phyloP scores from a whole-genome alignment of 2,888 invertebrate species.

The Polia nebulosa region DNA sequence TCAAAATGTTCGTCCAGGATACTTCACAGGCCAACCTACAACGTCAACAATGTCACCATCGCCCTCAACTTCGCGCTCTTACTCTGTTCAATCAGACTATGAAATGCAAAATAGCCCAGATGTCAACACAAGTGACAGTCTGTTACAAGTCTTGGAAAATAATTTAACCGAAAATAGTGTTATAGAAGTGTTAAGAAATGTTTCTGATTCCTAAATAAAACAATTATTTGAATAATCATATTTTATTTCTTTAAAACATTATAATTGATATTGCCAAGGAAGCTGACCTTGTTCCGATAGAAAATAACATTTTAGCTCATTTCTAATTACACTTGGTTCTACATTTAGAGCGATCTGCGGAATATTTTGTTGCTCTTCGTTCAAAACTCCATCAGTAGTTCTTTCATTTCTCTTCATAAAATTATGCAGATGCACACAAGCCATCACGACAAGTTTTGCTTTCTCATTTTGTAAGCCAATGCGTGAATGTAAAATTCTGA shows the following conservation, averaged over 20 bases:
- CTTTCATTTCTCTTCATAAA: constrained; percentile 58
- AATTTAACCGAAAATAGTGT: constrained; percentile 56
- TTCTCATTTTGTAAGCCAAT: constrained; percentile 56
- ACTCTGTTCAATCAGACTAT: constrained; percentile 51
- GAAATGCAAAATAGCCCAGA: constrained; percentile 58
- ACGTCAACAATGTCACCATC: constrained; percentile 56
- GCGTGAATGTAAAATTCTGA: constrained; percentile 53
- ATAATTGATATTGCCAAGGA: constrained; percentile 53
- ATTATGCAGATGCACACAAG: constrained; percentile 58
- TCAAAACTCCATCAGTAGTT: constrained; percentile 55
- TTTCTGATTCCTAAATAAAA: constrained; percentile 55
- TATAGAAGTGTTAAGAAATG: constrained; percentile 37
- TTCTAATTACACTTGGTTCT: constrained; percentile 58
- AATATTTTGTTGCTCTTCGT: constrained; percentile 56
- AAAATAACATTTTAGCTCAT: constrained; percentile 58
- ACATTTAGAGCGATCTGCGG: constrained; percentile 55
- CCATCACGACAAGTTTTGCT: constrained; percentile 58
- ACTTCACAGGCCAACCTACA: constrained; percentile 51
- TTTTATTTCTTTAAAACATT: constrained; percentile 52
- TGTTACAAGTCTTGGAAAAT: constrained; percentile 58
- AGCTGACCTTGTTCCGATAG: constrained; percentile 57
- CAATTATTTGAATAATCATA: constrained; percentile 55
- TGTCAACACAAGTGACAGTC: constrained; percentile 58
- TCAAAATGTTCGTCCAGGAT: constrained; percentile 51
- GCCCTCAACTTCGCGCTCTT: constrained; percentile 58